phyloP scores from a whole-genome alignment of 2,113 vertebrate genomes.

The Seriola aureovittata region DNA sequence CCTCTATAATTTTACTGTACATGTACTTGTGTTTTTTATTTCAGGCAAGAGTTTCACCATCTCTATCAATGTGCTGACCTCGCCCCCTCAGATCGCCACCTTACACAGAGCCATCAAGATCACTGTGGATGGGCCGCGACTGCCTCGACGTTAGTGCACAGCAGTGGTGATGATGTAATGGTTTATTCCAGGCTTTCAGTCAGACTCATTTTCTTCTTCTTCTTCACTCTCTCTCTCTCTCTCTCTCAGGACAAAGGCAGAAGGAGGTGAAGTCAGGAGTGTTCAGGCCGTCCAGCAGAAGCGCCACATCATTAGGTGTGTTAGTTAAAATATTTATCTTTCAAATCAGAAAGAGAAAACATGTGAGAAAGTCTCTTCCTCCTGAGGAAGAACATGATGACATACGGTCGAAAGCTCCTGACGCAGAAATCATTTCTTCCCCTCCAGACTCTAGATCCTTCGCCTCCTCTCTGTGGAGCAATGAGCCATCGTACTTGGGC shows the following conservation, averaged over 20 bases:
- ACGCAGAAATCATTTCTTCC: neutral
- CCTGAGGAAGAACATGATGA: neutral
- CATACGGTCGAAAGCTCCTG: neutral
- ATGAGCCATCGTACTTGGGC: conserved; percentile 63
- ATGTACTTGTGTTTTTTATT: neutral
- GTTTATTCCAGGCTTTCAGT: neutral
- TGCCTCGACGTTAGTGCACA: conserved; percentile 74
- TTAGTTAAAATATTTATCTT: too few species aligned
- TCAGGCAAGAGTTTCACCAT: conserved; percentile 77
- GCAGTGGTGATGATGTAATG: fast-evolving
- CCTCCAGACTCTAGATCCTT: conserved; percentile 67
- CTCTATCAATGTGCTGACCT: conserved; percentile 76
- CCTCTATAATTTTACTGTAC: too few species aligned
- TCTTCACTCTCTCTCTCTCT: neutral
- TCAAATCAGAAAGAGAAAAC: too few species aligned
- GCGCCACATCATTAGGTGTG: conserved; percentile 52
- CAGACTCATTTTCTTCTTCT: neutral
- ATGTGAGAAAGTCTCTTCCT: neutral
- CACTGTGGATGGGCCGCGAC: conserved; percentile 78
- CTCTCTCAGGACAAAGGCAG: conserved; percentile 72
- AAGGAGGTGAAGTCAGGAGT: conserved; percentile 64
- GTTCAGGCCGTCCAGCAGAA: conserved; percentile 45
- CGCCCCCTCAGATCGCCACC: conserved; percentile 75
- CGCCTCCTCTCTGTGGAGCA: conserved; percentile 68
- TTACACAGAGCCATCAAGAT: conserved; percentile 76